A percentile compares a stretch with the other conserved stretches of the same genome.
Evolutionary conservation across 2,888 invertebrate genomes (phyloP).

Genomic region (Eilema caniola): DNA sequence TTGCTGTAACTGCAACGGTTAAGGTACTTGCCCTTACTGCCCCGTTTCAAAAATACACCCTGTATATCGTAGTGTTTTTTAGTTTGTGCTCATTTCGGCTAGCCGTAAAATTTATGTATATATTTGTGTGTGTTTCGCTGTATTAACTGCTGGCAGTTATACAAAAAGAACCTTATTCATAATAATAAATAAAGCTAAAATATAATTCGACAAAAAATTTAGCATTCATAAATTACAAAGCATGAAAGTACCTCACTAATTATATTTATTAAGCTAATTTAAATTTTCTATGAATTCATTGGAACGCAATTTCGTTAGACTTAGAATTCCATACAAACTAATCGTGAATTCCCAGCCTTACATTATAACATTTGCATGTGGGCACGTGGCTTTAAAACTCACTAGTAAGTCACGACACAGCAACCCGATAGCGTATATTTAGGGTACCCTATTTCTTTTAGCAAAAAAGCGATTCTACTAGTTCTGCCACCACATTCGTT

Average conservation of each 20-base stretch:
- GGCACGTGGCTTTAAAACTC: constrained; percentile 41
- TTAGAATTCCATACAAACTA: constrained; percentile 34
- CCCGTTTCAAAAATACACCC: too few species aligned
- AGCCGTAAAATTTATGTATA: too few species aligned
- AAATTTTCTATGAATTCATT: constrained; percentile 41
- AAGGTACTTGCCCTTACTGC: too few species aligned
- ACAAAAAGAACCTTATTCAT: too few species aligned
- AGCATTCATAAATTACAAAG: background rate
- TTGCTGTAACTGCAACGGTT: too few species aligned
- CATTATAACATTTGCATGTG: constrained; percentile 45
- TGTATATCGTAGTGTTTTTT: too few species aligned
- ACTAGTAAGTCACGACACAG: constrained; percentile 44
- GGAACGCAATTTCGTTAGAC: constrained; percentile 24
- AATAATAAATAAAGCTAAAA: background rate
- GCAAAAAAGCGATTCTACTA: constrained; percentile 28
- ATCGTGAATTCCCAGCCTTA: constrained; percentile 44
- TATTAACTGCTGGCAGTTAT: too few species aligned
- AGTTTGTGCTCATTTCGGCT: too few species aligned
- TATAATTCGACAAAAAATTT: background rate
- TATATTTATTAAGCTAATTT: constrained; percentile 19
- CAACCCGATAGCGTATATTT: constrained; percentile 55
- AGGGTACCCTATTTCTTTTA: constrained; percentile 33
- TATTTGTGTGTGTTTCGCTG: too few species aligned
- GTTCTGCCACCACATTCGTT: constrained; percentile 19
- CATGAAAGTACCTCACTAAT: constrained; percentile 31